Evolutionary conservation across 2,113 vertebrate species (phyloP).

Genomic region (Corvus cornix): DNA sequence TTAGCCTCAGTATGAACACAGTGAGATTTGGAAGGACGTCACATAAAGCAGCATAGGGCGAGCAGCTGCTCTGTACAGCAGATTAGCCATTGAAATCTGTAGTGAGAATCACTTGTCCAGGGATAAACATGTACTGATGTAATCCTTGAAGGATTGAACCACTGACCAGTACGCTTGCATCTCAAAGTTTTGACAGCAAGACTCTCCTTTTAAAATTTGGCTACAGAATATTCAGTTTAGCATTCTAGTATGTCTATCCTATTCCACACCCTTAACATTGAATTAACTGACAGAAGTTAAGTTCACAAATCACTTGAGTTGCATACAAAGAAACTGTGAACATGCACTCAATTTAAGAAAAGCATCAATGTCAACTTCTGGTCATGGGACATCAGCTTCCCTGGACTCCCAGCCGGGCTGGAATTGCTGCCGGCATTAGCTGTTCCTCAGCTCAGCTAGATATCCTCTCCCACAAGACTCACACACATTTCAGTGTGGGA

Average conservation of each 20-base stretch:
- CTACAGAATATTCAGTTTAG: background rate
- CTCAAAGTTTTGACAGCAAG: background rate
- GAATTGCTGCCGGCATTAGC: slow-evolving; percentile 19
- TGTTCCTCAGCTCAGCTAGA: slow-evolving; percentile 1
- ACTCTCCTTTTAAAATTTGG: background rate
- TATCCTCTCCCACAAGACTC: slow-evolving; percentile 31
- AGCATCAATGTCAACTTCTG: slow-evolving; percentile 4
- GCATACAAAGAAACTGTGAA: background rate
- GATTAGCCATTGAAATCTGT: background rate
- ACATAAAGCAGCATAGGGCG: background rate
- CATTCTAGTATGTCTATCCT: background rate
- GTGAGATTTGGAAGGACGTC: background rate
- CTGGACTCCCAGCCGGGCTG: background rate
- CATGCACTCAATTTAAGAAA: background rate
- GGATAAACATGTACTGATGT: background rate
- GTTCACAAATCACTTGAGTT: background rate
- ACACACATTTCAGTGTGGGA: background rate
- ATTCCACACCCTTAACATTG: background rate
- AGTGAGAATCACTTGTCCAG: background rate
- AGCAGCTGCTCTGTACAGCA: background rate
- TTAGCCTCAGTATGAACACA: background rate
- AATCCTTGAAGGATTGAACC: background rate
- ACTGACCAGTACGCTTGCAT: background rate
- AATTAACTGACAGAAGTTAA: background rate
- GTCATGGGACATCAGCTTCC: background rate